Base-by-base conservation (phyloP, 2,113 vertebrate species). In the Myotis davidii region DNA sequence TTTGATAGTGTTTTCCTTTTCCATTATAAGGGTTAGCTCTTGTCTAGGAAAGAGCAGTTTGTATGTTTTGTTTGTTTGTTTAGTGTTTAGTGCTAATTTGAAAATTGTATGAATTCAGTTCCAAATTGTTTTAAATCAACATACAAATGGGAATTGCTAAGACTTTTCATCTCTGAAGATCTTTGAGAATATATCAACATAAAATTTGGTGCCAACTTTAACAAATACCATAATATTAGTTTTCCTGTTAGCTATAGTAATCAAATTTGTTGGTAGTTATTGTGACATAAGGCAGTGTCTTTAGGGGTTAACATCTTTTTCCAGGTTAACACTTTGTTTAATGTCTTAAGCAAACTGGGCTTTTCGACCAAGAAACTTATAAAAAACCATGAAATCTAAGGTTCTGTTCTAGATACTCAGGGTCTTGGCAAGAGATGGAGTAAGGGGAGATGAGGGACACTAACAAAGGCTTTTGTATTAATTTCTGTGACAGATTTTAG, bases 111-210 rank as follows among this genome's bases (percentile, higher is more conserved):
- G 77, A 91, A 54, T 93, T 69, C 6, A 69, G 34, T 88, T 92
- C 59, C 74, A 94, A 79, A 77, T 65, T 73, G 3, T 92, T 91
- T 82, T 92, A 93, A 78, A 96, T 69, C 42, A 70, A 14, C 90
- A 39, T 77, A 48, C 94, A 89, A 65, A 89, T 87, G 54, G 18
- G 5, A 96, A 78, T 93, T 96, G 48, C 54, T 69, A 84, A 21
- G 25, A 88, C 56, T 86, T 94, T 83, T 42, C 67, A 82, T 23
- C 64, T 78, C 77, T 72, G 25, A 87, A 70, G 39, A 14, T 25
- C 64, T 92, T 91, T 91, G 48, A 95, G 61, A 93, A 96, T 79
- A 17, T 78, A 64, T 86, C 21, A 32, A 25, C 84, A 81, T 78
- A 50, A 56, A 81, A 90, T 90, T 59, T 81, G 29, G 16, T n/a